Conservation (phyloP, 2,888 invertebrate genomes). For the Agrypnus murinus region DNA sequence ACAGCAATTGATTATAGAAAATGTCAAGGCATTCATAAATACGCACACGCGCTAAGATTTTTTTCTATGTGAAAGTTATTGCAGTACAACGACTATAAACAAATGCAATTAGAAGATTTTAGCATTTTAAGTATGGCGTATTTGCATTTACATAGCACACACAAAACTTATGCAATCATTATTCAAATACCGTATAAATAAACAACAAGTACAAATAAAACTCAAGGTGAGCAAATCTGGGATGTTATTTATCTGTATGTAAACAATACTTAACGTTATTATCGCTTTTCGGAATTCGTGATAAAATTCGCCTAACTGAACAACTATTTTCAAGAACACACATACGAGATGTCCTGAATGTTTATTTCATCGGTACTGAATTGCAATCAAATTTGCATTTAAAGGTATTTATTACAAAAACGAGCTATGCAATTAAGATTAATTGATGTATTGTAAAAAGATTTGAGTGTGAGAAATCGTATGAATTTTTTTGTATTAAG, state of each 20-base stretch:
- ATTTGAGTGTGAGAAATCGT: no score
- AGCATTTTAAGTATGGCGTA: conserved; percentile 36
- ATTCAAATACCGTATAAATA: conserved; percentile 46
- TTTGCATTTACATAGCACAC: conserved; percentile 42
- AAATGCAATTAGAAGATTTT: conserved; percentile 44
- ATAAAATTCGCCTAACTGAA: conserved; percentile 24
- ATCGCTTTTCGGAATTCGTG: conserved; percentile 28
- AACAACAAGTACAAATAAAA: conserved; percentile 41
- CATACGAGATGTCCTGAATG: no score
- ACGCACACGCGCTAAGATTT: conserved; percentile 8
- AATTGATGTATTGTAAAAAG: no score
- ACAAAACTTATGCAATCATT: conserved; percentile 43
- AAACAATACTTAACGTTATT: conserved; percentile 24
- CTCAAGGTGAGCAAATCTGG: conserved; percentile 47
- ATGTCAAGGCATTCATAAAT: conserved; percentile 20
- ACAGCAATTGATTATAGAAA: conserved; percentile 4
- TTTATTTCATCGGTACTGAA: no score
- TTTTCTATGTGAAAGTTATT: conserved; percentile 16
- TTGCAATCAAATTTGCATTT: no score
- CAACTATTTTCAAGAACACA: conserved; percentile 8
- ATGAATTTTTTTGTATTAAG: no score
- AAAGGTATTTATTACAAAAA: no score
- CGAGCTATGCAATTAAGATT: no score
- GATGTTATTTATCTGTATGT: conserved; percentile 38
- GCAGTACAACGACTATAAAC: conserved; percentile 1